Conservation (phyloP, 2,888 invertebrate species). For the Stegophylla sp. region DNA sequence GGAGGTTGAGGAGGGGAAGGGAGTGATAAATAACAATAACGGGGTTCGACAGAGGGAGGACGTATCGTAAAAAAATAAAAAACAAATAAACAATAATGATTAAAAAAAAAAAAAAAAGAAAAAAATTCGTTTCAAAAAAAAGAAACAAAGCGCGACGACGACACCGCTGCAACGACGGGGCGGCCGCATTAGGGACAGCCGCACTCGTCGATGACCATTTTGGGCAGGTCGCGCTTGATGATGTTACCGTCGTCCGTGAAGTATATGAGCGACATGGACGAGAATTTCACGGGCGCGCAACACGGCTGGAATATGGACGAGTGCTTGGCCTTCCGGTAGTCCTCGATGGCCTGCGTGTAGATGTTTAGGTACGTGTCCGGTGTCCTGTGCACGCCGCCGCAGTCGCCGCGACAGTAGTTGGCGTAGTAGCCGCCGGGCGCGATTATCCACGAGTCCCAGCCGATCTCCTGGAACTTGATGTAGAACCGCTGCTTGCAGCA, state of each 20-base stretch:
- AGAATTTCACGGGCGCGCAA: slow-evolving; percentile 90
- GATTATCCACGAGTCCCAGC: slow-evolving; percentile 95
- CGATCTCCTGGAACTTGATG: slow-evolving; percentile 87
- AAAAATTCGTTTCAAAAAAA: background rate
- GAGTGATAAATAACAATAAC: too few relatives aligned
- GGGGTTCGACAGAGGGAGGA: too few relatives aligned
- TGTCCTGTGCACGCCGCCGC: slow-evolving; percentile 77
- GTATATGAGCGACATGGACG: slow-evolving; percentile 90
- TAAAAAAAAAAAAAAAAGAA: background rate
- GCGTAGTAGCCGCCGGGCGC: slow-evolving; percentile 90
- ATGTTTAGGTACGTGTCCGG: slow-evolving; percentile 85
- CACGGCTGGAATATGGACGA: slow-evolving; percentile 85
- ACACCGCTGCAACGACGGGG: background rate
- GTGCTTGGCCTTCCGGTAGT: slow-evolving; percentile 79
- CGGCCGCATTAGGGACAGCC: slow-evolving; percentile 79
- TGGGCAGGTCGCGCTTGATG: slow-evolving; percentile 90
- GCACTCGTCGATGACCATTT: slow-evolving; percentile 96
- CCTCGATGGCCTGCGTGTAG: slow-evolving; percentile 86
- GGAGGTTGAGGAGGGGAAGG: too few relatives aligned
- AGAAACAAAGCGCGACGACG: background rate
- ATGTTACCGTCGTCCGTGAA: slow-evolving; percentile 88
- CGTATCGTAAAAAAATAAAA: too few relatives aligned
- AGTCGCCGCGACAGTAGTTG: slow-evolving; percentile 91
- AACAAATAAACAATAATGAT: too few relatives aligned
- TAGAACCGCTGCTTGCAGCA: slow-evolving; percentile 91